Conservation (phyloP, 2,113 vertebrate species). For the Tragelaphus strepsiceros region DNA sequence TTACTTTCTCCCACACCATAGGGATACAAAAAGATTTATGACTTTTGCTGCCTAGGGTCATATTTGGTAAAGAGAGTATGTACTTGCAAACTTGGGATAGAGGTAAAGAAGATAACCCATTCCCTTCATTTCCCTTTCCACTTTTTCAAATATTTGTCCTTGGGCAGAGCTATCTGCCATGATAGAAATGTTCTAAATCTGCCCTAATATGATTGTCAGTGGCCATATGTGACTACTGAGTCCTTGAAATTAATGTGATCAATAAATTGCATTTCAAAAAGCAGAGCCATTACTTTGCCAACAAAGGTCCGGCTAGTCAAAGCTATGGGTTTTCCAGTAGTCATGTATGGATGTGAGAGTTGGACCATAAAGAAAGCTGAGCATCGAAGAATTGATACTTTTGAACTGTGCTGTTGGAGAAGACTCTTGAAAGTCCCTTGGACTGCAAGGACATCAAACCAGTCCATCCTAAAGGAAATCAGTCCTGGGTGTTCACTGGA, state of each 20-base stretch:
- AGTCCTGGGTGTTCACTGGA: not conserved
- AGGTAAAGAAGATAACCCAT: not conserved
- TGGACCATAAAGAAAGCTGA: not conserved
- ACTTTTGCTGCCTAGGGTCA: not conserved
- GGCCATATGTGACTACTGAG: not conserved
- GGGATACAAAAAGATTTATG: constrained; percentile 40
- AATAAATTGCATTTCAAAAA: not conserved
- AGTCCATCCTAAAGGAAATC: not conserved
- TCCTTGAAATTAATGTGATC: not conserved
- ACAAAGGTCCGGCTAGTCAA: not conserved
- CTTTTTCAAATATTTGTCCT: not conserved
- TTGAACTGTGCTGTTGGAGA: not conserved
- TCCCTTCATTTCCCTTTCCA: not conserved
- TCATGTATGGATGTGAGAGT: not conserved
- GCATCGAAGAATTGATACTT: not conserved
- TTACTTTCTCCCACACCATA: not conserved
- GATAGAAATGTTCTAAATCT: not conserved
- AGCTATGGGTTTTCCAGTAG: not conserved
- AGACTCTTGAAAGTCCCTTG: not conserved
- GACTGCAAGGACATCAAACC: not conserved
- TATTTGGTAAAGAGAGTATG: not conserved
- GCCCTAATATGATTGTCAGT: not conserved
- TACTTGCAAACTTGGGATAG: not conserved
- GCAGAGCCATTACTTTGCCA: not conserved
- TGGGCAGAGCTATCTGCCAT: not conserved